Conservation (phyloP, 2,113 vertebrate genomes). For the Phasianus colchicus region DNA sequence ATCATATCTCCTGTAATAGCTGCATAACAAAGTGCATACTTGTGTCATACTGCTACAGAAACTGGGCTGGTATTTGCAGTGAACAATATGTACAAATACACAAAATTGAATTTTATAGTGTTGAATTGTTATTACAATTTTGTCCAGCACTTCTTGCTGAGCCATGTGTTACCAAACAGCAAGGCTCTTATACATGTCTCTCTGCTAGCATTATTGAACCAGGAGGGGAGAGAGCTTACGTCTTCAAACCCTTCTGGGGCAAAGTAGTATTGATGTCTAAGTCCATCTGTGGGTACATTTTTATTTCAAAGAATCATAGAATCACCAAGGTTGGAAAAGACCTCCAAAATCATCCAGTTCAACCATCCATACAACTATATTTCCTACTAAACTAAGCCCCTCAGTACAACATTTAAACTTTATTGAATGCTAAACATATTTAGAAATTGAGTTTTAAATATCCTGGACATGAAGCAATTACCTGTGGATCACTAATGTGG, state of each 20-base stretch:
- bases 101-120: no score
- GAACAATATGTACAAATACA: not conserved
- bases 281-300: not conserved
- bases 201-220: not conserved
- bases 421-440: no score
- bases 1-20: not conserved
- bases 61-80: not conserved
- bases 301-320: not conserved
- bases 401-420: no score
- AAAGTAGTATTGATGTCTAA: not conserved
- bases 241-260: not conserved
- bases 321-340: no score
- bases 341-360: no score
- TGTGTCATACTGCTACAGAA: not conserved
- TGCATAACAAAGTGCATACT: not conserved
- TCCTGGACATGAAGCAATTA: not conserved
- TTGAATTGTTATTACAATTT: not conserved
- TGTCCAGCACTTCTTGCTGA: not conserved
- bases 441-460: not conserved
- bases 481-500: not conserved
- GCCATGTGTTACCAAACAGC: not conserved
- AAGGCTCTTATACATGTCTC: not conserved
- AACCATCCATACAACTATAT: no score
- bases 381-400: no score
- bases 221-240: accelerated